Conservation (phyloP, 2,113 vertebrate species). For the Indicator indicator region DNA sequence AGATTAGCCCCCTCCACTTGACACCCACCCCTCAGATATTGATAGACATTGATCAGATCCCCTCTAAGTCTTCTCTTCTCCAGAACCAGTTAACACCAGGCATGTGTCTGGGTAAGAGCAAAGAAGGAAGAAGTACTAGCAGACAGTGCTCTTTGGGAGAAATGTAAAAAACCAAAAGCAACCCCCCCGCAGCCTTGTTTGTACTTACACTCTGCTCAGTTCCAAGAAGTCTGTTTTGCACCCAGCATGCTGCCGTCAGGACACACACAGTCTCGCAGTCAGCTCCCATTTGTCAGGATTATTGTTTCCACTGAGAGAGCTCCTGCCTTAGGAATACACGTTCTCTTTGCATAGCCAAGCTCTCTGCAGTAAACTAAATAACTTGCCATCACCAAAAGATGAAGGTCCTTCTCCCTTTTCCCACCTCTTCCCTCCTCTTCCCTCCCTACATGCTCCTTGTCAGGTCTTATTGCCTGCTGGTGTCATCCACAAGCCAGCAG, state of each 20-base stretch:
- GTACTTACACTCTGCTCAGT: conserved; percentile 59
- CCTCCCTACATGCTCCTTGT: not conserved
- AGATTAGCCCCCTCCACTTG: no score
- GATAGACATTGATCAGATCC: no score
- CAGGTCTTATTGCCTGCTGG: not conserved
- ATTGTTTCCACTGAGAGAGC: conserved; percentile 33
- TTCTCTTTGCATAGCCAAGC: not conserved
- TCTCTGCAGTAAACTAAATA: not conserved
- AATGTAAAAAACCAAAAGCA: not conserved
- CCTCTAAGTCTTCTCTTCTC: no score
- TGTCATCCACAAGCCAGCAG: not conserved
- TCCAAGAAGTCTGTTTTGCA: conserved; percentile 68
- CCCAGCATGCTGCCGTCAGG: conserved; percentile 60
- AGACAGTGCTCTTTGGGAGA: not conserved
- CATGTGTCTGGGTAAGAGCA: not conserved
- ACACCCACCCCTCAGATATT: no score
- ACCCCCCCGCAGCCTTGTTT: conserved; percentile 21
- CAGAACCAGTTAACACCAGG: not conserved
- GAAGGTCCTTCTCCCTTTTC: not conserved
- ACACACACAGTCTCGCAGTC: conserved; percentile 63
- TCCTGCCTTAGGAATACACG: not conserved
- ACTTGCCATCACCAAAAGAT: not conserved
- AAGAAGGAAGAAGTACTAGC: not conserved
- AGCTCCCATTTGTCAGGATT: conserved; percentile 56
- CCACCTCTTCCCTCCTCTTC: not conserved